Percentiles rank a stretch among this genome's conserved stretches.
Evolutionary conservation across 2,113 vertebrate species (phyloP).

Genomic region (Gymnorhina tibicen): DNA sequence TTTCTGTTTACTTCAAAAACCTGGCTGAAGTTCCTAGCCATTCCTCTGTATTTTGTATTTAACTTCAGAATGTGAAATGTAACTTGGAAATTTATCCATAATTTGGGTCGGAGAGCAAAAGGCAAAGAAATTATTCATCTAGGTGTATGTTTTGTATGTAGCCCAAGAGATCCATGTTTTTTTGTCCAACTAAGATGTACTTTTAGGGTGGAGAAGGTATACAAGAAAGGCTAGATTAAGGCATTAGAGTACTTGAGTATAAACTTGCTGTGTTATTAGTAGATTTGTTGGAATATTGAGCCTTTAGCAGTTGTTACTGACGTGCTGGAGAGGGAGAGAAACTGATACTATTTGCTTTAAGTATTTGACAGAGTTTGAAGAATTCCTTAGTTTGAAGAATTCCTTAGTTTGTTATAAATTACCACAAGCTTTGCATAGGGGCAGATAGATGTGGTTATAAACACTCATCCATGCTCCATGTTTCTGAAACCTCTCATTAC

Average conservation of each 20-base stretch:
- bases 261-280: neutral
- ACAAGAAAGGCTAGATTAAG: neutral
- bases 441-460: neutral
- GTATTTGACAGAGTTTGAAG: neutral
- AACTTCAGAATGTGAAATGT: neutral
- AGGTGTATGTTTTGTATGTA: neutral
- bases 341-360: neutral
- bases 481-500: neutral
- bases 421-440: neutral
- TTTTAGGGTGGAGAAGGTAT: neutral
- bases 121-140: neutral
- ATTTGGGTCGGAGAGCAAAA: neutral
- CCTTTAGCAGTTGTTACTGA: neutral
- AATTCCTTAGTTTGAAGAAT: neutral
- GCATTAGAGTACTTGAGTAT: neutral
- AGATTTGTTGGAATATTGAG: neutral
- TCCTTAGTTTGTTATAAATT: neutral
- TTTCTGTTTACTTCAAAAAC: conserved; percentile 11
- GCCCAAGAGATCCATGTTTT: neutral
- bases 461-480: accelerated
- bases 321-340: neutral
- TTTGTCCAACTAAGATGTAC: neutral
- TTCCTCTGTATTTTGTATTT: neutral
- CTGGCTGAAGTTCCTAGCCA: neutral
- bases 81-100: neutral